Evolutionary conservation across 2,797 vertebrate genomes (phyloP).

Genomic region (Antennarius maculatus): DNA sequence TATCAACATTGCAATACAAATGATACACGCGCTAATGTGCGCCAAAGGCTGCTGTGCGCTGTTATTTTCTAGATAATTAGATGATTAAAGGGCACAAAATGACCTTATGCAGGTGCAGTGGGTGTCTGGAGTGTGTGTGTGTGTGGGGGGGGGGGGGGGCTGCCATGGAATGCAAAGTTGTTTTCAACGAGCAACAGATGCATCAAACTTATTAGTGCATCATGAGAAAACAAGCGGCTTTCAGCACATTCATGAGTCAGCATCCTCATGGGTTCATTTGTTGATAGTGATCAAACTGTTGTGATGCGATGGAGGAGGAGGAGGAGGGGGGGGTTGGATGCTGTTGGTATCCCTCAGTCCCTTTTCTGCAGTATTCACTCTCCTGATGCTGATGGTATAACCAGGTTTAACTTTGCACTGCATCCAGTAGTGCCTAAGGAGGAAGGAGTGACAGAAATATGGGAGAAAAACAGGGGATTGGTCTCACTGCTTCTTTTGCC

Average conservation of each 20-base stretch:
- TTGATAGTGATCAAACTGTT: constrained; percentile 17
- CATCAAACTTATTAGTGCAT: constrained; percentile 17
- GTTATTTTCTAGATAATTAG: constrained; percentile 34
- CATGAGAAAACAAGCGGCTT: constrained; percentile 44
- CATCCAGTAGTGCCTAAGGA: constrained; percentile 4
- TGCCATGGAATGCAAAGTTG: constrained; percentile 26
- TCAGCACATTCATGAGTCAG: constrained; percentile 44
- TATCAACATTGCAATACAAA: constrained; percentile 63
- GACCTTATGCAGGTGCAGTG: constrained; percentile 62
- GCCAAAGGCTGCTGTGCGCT: constrained; percentile 26
- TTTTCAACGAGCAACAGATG: constrained; percentile 33
- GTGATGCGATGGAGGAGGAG: not conserved
- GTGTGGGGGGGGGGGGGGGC: not conserved
- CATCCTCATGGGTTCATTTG: constrained; percentile 29
- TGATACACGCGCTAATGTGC: not conserved
- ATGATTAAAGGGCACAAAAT: constrained; percentile 29
- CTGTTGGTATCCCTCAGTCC: not conserved
- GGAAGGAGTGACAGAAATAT: not conserved
- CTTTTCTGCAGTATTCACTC: not conserved
- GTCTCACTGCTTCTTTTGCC: constrained; percentile 20
- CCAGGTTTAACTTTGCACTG: constrained; percentile 20
- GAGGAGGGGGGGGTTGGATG: not conserved
- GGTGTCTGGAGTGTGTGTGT: not conserved
- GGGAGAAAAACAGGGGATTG: constrained; percentile 28
- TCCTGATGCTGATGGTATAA: constrained; percentile 18